Conservation (phyloP, 1,140 invertebrate genomes). For the Drosophila nigrodunni region DNA sequence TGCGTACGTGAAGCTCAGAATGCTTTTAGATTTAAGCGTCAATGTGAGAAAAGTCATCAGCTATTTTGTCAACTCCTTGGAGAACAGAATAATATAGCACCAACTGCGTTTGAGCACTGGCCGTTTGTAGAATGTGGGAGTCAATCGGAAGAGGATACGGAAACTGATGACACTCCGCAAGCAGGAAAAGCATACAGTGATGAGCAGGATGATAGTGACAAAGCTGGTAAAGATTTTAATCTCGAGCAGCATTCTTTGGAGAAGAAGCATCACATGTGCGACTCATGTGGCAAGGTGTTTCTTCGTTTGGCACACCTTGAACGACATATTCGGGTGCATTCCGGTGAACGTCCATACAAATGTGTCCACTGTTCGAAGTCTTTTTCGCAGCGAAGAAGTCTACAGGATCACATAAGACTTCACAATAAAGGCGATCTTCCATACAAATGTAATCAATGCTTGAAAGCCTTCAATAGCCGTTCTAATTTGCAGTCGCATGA, state of each 20-base stretch:
- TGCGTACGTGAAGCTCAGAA: slow-evolving; percentile 9
- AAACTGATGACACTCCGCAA: background rate
- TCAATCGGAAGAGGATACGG: slow-evolving; percentile 3
- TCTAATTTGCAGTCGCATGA: slow-evolving; percentile 99
- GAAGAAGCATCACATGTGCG: slow-evolving; percentile 5
- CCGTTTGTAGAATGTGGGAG: slow-evolving; percentile 1
- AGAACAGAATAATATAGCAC: background rate
- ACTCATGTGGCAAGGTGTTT: slow-evolving; percentile 15
- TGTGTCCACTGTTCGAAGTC: slow-evolving; percentile 11
- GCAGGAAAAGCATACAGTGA: background rate
- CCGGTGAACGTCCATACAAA: slow-evolving; percentile 19
- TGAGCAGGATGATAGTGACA: background rate
- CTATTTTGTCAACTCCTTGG: slow-evolving; percentile 20
- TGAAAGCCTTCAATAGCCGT: slow-evolving; percentile 98
- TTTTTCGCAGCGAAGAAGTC: slow-evolving; percentile 10
- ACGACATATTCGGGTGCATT: slow-evolving; percentile 14
- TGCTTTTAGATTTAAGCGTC: slow-evolving; percentile 16
- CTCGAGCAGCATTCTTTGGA: background rate
- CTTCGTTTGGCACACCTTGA: slow-evolving; percentile 11
- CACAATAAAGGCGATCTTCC: slow-evolving; percentile 97
- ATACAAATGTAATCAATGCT: slow-evolving; percentile 98
- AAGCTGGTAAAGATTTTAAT: background rate
- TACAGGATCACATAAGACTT: slow-evolving; percentile 95
- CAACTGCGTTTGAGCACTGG: background rate
- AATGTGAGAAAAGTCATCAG: slow-evolving; percentile 21